Evolutionary conservation across 2,888 invertebrate genomes (phyloP).

Genomic region (Mimachlamys varia): DNA sequence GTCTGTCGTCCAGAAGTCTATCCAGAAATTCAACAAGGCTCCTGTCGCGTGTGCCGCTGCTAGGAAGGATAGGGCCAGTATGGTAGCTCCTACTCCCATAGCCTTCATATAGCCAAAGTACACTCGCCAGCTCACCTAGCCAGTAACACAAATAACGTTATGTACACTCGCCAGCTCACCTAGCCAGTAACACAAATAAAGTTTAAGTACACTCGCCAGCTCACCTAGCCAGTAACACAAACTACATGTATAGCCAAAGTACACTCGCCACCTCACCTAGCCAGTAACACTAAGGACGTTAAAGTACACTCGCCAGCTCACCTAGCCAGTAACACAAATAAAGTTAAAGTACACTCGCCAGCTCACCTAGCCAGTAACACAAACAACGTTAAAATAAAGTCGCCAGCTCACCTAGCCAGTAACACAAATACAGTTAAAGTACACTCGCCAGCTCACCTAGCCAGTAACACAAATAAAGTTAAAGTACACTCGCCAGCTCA

Average conservation of each 20-base stretch:
- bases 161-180: constrained; percentile 24
- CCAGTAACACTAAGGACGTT: no score
- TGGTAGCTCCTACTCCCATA: background rate
- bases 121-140: background rate
- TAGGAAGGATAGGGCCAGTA: background rate
- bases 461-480: background rate
- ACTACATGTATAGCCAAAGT: background rate
- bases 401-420: background rate
- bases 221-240: background rate
- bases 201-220: background rate
- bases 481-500: background rate
- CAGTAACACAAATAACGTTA: background rate
- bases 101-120: background rate
- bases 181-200: background rate
- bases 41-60: constrained; percentile 28
- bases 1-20: constrained; percentile 73
- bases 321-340: background rate
- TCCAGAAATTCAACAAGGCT: constrained; percentile 68
- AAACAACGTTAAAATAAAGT: background rate
- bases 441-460: background rate
- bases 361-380: background rate
- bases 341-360: constrained; percentile 7
- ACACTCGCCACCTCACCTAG: background rate
- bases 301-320: no score
- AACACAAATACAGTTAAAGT: background rate